Evolutionary conservation across 2,888 invertebrate genomes (phyloP).

Genomic region (Pollenia angustigena): DNA sequence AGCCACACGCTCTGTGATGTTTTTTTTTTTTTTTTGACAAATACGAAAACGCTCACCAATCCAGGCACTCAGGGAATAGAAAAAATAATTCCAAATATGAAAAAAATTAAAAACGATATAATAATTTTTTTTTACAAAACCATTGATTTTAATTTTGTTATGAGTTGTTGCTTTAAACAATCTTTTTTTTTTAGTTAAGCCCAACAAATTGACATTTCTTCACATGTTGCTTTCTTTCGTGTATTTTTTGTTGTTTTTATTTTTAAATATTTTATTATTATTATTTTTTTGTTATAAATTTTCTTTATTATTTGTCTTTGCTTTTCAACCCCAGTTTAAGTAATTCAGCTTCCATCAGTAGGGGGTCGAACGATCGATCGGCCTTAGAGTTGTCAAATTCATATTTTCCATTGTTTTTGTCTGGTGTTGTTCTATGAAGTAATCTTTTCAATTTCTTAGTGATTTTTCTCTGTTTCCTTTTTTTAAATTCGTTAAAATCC

Average conservation of each 20-base stretch:
- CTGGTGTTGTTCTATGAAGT: not conserved
- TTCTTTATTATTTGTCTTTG: not conserved
- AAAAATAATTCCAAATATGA: not conserved
- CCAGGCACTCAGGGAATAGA: not conserved
- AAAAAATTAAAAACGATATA: not conserved
- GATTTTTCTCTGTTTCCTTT: conserved; percentile 1
- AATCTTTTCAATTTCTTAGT: not conserved
- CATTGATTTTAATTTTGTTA: conserved; percentile 14
- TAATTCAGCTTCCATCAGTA: conserved; percentile 55
- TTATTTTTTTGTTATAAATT: not conserved
- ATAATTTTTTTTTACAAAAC: conserved; percentile 6
- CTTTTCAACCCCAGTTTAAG: conserved; percentile 15
- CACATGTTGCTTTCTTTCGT: conserved; percentile 20
- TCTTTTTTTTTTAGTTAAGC: not conserved
- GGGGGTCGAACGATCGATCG: conserved; percentile 38
- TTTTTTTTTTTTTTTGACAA: not conserved
- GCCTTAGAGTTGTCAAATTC: conserved; percentile 43
- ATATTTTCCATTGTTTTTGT: conserved; percentile 28
- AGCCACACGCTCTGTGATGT: conserved; percentile 25
- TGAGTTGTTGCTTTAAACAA: conserved; percentile 4
- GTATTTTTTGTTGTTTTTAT: not conserved
- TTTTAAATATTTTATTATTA: too few species aligned
- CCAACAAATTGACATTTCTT: conserved; percentile 4
- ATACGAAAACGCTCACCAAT: too few species aligned
- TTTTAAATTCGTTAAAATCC: conserved; percentile 6